These are phyloP conservation scores for Orthonevra nobilis DNA, from an alignment of 2,888 invertebrate genomes.

Conservation along the genomic window DNA sequence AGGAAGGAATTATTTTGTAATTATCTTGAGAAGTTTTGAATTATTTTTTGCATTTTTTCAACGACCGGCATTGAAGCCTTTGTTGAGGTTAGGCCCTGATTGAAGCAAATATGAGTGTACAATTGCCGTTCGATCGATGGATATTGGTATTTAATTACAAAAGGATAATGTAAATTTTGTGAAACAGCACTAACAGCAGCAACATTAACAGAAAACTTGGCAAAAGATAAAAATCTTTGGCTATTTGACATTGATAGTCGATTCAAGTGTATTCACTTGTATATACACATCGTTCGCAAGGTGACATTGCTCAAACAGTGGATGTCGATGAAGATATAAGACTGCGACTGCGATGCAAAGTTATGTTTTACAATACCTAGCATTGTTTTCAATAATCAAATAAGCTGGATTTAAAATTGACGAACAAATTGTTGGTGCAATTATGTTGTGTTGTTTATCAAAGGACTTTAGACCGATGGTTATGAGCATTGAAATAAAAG, in stretches of 20 bases:
- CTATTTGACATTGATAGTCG: not conserved
- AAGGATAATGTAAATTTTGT: not conserved
- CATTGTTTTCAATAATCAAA: not conserved
- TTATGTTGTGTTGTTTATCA: not conserved
- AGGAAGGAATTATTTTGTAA: not conserved
- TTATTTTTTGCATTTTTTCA: not conserved
- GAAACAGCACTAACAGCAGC: not conserved
- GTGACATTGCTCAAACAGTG: constrained; percentile 11
- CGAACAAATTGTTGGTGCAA: not conserved
- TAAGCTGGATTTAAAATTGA: not conserved
- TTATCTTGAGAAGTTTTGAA: not conserved
- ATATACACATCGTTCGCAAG: not conserved
- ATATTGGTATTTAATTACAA: not conserved
- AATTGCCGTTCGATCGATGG: not conserved
- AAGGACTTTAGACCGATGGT: not conserved
- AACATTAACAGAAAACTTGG: not conserved
- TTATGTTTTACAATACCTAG: not conserved
- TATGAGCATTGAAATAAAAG: not conserved
- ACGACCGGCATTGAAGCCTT: not conserved
- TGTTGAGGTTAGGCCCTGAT: too few relatives aligned
- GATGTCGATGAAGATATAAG: constrained; percentile 4
- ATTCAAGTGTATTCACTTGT: not conserved
- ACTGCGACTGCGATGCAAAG: constrained; percentile 5
- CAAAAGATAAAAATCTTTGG: not conserved
- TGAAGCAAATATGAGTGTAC: too few relatives aligned